Evolutionary conservation across 2,797 vertebrate species (phyloP), one percentile per base, ranked within the genome.

Genomic region (Clamator glandarius): DNA sequence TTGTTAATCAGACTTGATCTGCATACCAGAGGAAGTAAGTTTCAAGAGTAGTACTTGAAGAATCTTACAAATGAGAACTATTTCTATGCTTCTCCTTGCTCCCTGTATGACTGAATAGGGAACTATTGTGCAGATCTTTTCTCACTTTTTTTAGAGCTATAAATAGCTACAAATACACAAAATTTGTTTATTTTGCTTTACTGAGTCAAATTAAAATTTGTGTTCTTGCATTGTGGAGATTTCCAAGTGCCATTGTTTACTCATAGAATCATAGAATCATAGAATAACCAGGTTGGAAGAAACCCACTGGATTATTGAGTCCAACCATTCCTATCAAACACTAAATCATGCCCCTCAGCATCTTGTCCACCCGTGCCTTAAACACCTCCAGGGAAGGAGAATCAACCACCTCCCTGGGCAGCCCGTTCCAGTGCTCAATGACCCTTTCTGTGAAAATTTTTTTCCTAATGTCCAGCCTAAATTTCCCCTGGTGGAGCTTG

Each of bases 71-170:
- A 70, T 77, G 9, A 35, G 5, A 4, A 25, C 70, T 36, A 50
- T 48, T 92, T 7, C 54, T 72, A 25, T 54, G 2, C 1, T 33
- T 72, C 0, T 0, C 6, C 29, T 23, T 83, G 3, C 39, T 70
- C 6, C 61, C 12, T 74, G 57, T 46, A 19, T 20, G 18, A 8
- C 4, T 74, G n/a, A 74, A 52, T 20, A 79, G 10, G 12, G 9
- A 76, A 54, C 1, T 28, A 36, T 3, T 21, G 0, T 36, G 5
- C 3, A 75, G 29, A 33, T 19, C 4, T 84, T 67, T 75, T 44
- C 8, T 66, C 31, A 41, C 2, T 41, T 44, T 55, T 55, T 88
- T 67, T 59, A 77, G 15, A 61, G 12, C 4, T 52, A n/a, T 7
- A 5, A 48, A 26, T 39, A 62, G 7, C 8, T 70, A 33, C 5